Percentiles rank a stretch among this genome's conserved stretches.
These are phyloP conservation scores for Ahaetulla prasina DNA, from an alignment of 2,113 vertebrate species.

Conservation along the genomic window DNA sequence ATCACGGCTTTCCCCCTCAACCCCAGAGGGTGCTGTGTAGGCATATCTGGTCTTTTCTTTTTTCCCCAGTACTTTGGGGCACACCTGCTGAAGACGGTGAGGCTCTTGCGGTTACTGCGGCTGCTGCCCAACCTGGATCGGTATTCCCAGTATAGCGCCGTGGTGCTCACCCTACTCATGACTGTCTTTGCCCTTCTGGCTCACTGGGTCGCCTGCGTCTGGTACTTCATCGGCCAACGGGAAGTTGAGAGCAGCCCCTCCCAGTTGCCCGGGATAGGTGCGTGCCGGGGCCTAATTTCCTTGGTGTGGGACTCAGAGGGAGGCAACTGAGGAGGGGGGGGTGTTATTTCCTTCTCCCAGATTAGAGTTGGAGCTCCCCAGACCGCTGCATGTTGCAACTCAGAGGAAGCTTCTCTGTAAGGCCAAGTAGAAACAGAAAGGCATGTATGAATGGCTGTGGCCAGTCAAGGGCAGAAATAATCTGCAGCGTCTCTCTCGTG, in stretches of 20 bases:
- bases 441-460: neutral
- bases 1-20: neutral
- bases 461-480: neutral
- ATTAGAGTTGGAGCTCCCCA: neutral
- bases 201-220: conserved; percentile 71
- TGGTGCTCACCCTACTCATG: conserved; percentile 69
- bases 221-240: conserved; percentile 70
- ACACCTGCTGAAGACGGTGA: conserved; percentile 67
- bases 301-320: neutral
- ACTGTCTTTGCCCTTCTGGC: conserved; percentile 68
- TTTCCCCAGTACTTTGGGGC: conserved; percentile 62
- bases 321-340: neutral
- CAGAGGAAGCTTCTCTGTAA: neutral
- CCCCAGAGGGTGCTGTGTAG: neutral
- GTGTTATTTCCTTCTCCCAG: neutral
- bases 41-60: neutral
- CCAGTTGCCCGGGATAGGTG: conserved; percentile 66
- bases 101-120: conserved; percentile 64
- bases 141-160: conserved; percentile 66
- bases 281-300: neutral
- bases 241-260: conserved; percentile 66
- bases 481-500: neutral
- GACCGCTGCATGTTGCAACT: neutral
- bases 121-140: conserved; percentile 67
- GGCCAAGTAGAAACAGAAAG: too few species aligned